Evolutionary conservation across 2,113 vertebrate genomes (phyloP), one percentile per base, ranked within the genome.

Genomic region (Tyrannus savana): DNA sequence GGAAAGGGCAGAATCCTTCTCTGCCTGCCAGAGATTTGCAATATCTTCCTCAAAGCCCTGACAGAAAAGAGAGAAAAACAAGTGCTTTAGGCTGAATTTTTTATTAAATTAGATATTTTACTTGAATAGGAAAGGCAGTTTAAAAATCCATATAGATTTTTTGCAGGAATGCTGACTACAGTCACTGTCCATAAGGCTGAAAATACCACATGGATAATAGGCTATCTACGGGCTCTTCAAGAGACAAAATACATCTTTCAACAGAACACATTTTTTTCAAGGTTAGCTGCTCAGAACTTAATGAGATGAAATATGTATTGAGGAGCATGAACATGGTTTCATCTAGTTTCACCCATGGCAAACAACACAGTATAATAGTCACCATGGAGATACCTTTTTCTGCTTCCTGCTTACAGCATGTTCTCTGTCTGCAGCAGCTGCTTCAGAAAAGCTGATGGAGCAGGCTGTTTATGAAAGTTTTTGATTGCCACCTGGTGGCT

Each of bases 401-500:
- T 91, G 39, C 67, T 62, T 85, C 73, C 35, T 60, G 19, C 35
- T 90, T 76, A 49, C 44, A 93, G 41, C 39, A 5, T 47, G 55
- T 63, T 73, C 63, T 82, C 46, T 66, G 27, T 7, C 60, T 49
- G 49, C 55, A 60, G 63, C 2, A 81, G n/a, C 75, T 84, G 66
- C 44, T 83, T 88, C 25, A 6, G 71, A 31, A n/a, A 28, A 71
- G 79, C 2, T 52, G 56, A 63, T 6, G 28, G 33, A 72, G 47
- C 64, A 84, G 47, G 12, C 24, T 52, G 80, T 90, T 86, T 80
- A 68, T 64, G 79, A 89, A 83, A 74, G 92, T 90, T 96, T 80
- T 56, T 81, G 92, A 93, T 90, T 96, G 96, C 96, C 95, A 96
- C 68, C 96, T 96, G 76, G 92, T 94, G 96, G 96, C 47, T 84